Evolutionary conservation across 2,797 vertebrate species (phyloP).

Genomic region (Discoglossus pictus): DNA sequence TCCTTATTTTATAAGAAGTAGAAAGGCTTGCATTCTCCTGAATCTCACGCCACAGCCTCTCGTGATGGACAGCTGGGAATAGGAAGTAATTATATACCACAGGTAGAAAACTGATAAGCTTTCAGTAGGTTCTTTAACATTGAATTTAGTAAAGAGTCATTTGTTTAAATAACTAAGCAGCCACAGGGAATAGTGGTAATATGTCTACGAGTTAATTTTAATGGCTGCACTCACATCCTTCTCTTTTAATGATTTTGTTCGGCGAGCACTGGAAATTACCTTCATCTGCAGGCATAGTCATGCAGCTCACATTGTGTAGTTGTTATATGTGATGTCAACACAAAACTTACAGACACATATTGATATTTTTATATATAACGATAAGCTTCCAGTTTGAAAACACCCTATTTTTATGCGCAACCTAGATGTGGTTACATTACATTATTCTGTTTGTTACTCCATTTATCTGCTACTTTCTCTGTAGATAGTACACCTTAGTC

Average conservation of each 20-base stretch:
- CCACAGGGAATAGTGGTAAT: constrained; percentile 39
- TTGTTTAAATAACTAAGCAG: constrained; percentile 43
- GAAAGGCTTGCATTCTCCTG: neutral
- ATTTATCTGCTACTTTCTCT: no score
- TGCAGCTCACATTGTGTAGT: neutral
- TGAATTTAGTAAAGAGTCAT: constrained; percentile 37
- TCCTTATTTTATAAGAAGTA: no score
- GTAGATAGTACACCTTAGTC: no score
- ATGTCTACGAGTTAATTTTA: constrained; percentile 32
- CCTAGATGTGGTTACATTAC: no score
- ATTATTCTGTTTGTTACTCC: no score
- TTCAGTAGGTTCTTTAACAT: constrained; percentile 16
- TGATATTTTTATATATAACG: constrained; percentile 5
- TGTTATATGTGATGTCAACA: no score
- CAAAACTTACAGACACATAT: constrained; percentile 1
- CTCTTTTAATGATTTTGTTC: constrained; percentile 31
- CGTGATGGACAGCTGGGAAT: constrained; percentile 17
- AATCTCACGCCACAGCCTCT: neutral
- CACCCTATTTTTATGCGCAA: no score
- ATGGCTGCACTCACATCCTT: constrained; percentile 15
- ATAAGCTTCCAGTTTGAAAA: neutral
- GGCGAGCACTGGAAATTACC: constrained; percentile 19
- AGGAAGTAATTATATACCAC: constrained; percentile 33
- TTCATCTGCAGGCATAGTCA: neutral
- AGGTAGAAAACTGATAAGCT: constrained; percentile 34